Evolutionary conservation across 1,140 invertebrate genomes (phyloP), one percentile per base, ranked within the genome.

Genomic region (Pinna nobilis): DNA sequence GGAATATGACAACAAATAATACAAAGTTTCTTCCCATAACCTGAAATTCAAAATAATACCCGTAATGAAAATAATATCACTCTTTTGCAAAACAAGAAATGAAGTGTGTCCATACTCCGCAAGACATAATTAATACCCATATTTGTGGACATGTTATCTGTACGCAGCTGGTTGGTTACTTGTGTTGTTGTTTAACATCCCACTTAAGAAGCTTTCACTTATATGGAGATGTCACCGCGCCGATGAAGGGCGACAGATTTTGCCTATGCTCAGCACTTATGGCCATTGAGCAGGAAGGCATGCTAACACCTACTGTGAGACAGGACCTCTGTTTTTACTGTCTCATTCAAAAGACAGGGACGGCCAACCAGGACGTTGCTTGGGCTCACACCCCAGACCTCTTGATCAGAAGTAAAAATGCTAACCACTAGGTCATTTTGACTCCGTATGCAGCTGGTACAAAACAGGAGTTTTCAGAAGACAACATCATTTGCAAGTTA

Each of bases 1-100:
- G 91, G 77, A 95, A 93, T 23, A 98, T 93, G 91, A 97, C 93
- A 1, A 91, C 89, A 87, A 97, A 96, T 30, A 98, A 87, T 4
- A 98, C 91, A 76, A 97, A 92, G 35, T 92, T 91, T 72, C 96
- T 91, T 0, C 95, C 96, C 30, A 90, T 89, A 20, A 95, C 92
- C 92, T 97, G 93, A 23, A 94, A 75, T 51, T 39, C 73, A 20
- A 73, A 7, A 18, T 20, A 37, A 25, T 47, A 15, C 20, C 15
- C n/a, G 13, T 2, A 30, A 13, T 18, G 1, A 20, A 64, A n/a
- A n/a, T 20, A 20, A 37, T 18, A 20, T 25, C 6, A 44, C 39
- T 44, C 39, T 11, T 11, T 9, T 11, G n/a, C 39, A 44, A n/a
- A n/a, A n/a, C n/a, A 44, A 9, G n/a, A 44, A 44, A 11, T 9